phyloP scores from a whole-genome alignment of 2,113 vertebrate species.

The Bubalus kerabau region DNA sequence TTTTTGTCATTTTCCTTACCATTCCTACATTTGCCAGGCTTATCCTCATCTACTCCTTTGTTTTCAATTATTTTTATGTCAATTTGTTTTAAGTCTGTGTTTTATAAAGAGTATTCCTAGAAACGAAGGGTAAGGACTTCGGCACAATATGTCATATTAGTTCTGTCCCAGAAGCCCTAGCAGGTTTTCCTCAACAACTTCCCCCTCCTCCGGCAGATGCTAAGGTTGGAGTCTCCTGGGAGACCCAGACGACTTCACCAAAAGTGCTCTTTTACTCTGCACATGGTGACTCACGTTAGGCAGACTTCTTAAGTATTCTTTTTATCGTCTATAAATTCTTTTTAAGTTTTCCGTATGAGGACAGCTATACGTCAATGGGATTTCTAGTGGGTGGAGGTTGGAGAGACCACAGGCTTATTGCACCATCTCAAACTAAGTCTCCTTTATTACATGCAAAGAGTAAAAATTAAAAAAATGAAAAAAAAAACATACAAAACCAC shows the following conservation, averaged over 20 bases:
- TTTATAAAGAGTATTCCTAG: neutral
- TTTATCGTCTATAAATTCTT: neutral
- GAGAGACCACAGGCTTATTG: neutral
- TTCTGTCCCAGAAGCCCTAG: neutral
- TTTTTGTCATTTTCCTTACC: neutral
- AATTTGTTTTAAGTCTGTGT: neutral
- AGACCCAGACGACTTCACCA: neutral
- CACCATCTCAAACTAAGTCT: neutral
- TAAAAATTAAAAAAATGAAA: neutral
- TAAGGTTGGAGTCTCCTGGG: neutral
- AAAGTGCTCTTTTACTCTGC: neutral
- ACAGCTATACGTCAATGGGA: neutral
- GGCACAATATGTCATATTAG: neutral
- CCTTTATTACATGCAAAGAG: neutral
- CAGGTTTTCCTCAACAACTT: neutral
- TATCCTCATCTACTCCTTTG: neutral
- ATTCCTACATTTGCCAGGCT: neutral
- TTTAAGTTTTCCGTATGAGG: neutral
- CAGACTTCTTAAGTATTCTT: neutral
- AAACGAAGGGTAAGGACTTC: neutral
- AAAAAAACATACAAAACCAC: neutral
- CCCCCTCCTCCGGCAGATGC: neutral
- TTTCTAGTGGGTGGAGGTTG: neutral
- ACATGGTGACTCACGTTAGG: neutral
- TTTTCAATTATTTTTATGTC: neutral